These are phyloP conservation scores for Phoronis australis DNA, from an alignment of 2,888 invertebrate genomes.

Conservation along the genomic window DNA sequence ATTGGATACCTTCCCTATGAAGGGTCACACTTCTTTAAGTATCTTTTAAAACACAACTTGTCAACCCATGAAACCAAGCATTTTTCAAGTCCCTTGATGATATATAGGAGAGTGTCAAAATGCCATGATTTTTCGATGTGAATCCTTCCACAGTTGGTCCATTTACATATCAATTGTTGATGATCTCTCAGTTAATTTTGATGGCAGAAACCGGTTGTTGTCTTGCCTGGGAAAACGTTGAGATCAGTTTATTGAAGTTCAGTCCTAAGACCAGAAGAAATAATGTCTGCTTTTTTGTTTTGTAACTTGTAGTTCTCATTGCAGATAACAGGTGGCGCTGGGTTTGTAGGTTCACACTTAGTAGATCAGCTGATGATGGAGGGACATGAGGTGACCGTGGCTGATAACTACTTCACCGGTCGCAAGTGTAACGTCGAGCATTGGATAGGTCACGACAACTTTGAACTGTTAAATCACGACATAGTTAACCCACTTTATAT, in stretches of 20 bases:
- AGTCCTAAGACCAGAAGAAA: too few relatives aligned
- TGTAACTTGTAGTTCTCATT: neutral
- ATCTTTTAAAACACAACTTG: too few relatives aligned
- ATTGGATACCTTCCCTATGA: too few relatives aligned
- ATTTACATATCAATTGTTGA: too few relatives aligned
- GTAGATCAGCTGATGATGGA: slow-evolving; percentile 92
- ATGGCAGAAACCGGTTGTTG: neutral
- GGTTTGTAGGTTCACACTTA: slow-evolving; percentile 98
- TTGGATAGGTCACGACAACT: slow-evolving; percentile 98
- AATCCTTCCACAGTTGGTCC: too few relatives aligned
- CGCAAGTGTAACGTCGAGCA: slow-evolving; percentile 95
- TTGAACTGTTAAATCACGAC: slow-evolving; percentile 97
- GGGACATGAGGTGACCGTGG: slow-evolving; percentile 93
- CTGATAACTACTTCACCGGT: slow-evolving; percentile 97
- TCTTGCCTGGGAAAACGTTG: neutral
- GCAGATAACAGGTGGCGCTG: slow-evolving; percentile 90
- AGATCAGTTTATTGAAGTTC: neutral
- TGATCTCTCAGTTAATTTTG: neutral
- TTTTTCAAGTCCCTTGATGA: too few relatives aligned
- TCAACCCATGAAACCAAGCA: too few relatives aligned
- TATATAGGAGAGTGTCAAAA: too few relatives aligned
- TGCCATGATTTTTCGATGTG: too few relatives aligned
- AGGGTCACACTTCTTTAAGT: too few relatives aligned
- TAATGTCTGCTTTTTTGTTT: slow-evolving; percentile 1
- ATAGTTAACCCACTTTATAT: slow-evolving; percentile 96